phyloP scores from a whole-genome alignment of 2,888 invertebrate genomes.

The Malthinus flaveolus region DNA sequence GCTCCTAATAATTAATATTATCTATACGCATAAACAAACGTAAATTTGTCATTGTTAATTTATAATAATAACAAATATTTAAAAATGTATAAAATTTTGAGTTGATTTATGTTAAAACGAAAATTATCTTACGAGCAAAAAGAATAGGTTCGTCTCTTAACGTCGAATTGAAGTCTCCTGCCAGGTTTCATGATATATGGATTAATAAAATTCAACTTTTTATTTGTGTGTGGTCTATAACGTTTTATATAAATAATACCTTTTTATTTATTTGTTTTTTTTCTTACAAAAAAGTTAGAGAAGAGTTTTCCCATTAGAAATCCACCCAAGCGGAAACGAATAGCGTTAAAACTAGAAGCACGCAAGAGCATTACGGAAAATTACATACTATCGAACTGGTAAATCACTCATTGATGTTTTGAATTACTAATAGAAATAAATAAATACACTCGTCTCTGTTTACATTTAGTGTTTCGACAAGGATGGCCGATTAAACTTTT shows the following conservation, averaged over 20 bases:
- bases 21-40: too few species aligned
- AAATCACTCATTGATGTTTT: conserved; percentile 16
- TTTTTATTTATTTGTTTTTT: background rate
- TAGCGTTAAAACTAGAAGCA: conserved; percentile 5
- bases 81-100: background rate
- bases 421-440: conserved; percentile 1
- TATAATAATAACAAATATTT: background rate
- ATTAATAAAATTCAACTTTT: conserved; percentile 28
- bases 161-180: conserved; percentile 25
- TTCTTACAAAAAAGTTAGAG: too few species aligned
- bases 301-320: conserved; percentile 11
- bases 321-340: conserved; percentile 40
- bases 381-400: conserved; percentile 19
- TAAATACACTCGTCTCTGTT: conserved; percentile 1
- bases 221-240: conserved; percentile 27
- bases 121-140: background rate
- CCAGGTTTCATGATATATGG: conserved; percentile 34
- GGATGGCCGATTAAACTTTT: background rate
- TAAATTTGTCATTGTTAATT: too few species aligned
- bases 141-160: conserved; percentile 14
- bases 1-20: too few species aligned
- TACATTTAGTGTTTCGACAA: background rate
- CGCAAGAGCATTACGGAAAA: conserved; percentile 35
- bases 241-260: conserved; percentile 6
- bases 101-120: background rate